phyloP scores from a whole-genome alignment of 2,113 vertebrate species.

The Bos indicus region DNA sequence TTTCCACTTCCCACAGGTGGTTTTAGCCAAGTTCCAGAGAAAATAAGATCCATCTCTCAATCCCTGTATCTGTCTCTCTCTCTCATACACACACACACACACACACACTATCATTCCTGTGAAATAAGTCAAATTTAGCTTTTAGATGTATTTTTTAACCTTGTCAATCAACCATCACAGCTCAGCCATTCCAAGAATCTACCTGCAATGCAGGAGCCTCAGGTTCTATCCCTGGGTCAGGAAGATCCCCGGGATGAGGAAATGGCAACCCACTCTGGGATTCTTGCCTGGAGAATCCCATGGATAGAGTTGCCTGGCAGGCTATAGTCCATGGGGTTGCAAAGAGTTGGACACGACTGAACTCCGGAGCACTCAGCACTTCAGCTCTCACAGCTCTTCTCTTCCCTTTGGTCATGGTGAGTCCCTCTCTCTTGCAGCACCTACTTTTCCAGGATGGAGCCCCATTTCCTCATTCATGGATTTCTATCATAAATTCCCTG shows the following conservation, averaged over 20 bases:
- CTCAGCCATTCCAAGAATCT: not conserved
- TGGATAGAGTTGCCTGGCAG: not conserved
- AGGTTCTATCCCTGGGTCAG: not conserved
- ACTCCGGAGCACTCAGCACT: not conserved
- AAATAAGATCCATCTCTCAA: not conserved
- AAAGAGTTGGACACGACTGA: fast-evolving
- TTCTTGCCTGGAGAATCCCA: not conserved
- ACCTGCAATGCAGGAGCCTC: fast-evolving
- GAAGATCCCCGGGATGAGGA: not conserved
- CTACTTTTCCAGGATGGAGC: not conserved
- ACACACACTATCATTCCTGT: not conserved
- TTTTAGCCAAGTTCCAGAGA: not conserved
- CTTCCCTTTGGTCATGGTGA: not conserved
- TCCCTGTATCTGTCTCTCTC: not conserved
- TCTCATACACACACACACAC: not conserved
- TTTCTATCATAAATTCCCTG: not conserved
- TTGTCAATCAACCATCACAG: not conserved
- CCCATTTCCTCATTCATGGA: not conserved
- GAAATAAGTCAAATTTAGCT: not conserved
- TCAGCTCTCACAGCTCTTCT: not conserved
- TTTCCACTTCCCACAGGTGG: not conserved
- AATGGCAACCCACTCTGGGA: not conserved
- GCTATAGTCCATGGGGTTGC: not conserved
- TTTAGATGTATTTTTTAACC: not conserved
- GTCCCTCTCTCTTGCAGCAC: not conserved